phyloP scores from a whole-genome alignment of 2,888 invertebrate genomes.

The Trichopria drosophilae region DNA sequence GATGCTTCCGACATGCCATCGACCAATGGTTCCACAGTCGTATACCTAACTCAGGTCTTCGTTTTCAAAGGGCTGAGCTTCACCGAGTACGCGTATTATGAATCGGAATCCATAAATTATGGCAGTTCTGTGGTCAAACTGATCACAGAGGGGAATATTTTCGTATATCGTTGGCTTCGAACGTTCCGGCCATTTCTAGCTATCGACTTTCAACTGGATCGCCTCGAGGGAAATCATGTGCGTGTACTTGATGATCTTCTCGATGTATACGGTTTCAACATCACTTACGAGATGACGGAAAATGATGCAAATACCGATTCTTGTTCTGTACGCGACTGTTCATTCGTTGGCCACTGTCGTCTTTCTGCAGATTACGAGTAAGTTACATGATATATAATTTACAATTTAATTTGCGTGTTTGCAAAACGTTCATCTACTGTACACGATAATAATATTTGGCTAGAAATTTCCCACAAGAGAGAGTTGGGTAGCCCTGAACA shows the following conservation, averaged over 20 bases:
- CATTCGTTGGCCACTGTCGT: conserved; percentile 83
- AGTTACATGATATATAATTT: too few species aligned
- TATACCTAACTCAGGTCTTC: conserved; percentile 88
- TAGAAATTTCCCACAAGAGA: too few species aligned
- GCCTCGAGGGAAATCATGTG: conserved; percentile 79
- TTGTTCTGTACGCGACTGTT: conserved; percentile 80
- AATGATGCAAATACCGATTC: conserved; percentile 62
- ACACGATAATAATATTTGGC: too few species aligned
- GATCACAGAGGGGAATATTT: conserved; percentile 75
- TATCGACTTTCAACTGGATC: conserved; percentile 73
- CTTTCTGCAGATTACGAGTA: conserved; percentile 73
- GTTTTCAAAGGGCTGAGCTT: conserved; percentile 77
- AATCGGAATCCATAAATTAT: conserved; percentile 66
- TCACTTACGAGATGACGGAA: conserved; percentile 81
- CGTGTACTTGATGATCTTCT: conserved; percentile 78
- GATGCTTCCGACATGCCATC: conserved; percentile 66
- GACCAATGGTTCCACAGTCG: conserved; percentile 72
- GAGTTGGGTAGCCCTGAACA: too few species aligned
- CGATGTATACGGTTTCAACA: conserved; percentile 89
- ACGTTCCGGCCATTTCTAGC: conserved; percentile 75
- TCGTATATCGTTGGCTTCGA: conserved; percentile 63
- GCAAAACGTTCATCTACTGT: too few species aligned
- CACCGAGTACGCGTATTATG: conserved; percentile 77
- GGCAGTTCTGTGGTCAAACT: conserved; percentile 70
- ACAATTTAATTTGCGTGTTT: too few species aligned